Evolutionary conservation across 1,140 invertebrate genomes (phyloP).

Genomic region (Zaprionus vittiger): DNA sequence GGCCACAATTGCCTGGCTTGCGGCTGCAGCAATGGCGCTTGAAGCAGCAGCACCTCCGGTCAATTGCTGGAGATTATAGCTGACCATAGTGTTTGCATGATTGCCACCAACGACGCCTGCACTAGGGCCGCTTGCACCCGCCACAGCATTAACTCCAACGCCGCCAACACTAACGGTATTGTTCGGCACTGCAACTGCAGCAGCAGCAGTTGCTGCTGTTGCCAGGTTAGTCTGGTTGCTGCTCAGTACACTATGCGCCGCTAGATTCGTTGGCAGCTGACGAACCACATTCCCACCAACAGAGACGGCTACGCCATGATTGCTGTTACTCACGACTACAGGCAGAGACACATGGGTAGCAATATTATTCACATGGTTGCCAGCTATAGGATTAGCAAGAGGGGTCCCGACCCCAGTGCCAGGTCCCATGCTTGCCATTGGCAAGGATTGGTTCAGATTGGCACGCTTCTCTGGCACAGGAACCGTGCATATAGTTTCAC

Average conservation of each 20-base stretch:
- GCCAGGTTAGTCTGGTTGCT: conserved; percentile 27
- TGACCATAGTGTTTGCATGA: conserved; percentile 55
- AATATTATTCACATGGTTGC: conserved; percentile 35
- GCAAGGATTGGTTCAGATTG: conserved; percentile 68
- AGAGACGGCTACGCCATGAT: conserved; percentile 17
- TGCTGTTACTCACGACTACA: conserved; percentile 16
- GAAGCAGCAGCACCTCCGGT: conserved; percentile 85
- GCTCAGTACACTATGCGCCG: conserved; percentile 35
- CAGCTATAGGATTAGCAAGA: conserved; percentile 17
- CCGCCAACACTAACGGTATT: conserved; percentile 8
- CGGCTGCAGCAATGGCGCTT: conserved; percentile 96
- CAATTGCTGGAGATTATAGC: conserved; percentile 86
- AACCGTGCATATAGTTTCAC: conserved; percentile 85
- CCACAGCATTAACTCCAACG: neutral
- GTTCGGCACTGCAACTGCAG: conserved; percentile 36
- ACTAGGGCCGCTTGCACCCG: conserved; percentile 30
- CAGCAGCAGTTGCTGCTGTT: conserved; percentile 24
- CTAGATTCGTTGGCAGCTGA: conserved; percentile 53
- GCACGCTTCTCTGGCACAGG: conserved; percentile 84
- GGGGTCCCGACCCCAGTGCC: neutral
- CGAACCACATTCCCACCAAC: conserved; percentile 48
- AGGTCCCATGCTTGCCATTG: conserved; percentile 12
- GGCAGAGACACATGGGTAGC: conserved; percentile 47
- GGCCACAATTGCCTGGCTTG: conserved; percentile 97
- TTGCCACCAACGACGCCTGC: conserved; percentile 21